Base-by-base conservation (phyloP, 2,113 vertebrate species). In the Leuciscus idus region DNA sequence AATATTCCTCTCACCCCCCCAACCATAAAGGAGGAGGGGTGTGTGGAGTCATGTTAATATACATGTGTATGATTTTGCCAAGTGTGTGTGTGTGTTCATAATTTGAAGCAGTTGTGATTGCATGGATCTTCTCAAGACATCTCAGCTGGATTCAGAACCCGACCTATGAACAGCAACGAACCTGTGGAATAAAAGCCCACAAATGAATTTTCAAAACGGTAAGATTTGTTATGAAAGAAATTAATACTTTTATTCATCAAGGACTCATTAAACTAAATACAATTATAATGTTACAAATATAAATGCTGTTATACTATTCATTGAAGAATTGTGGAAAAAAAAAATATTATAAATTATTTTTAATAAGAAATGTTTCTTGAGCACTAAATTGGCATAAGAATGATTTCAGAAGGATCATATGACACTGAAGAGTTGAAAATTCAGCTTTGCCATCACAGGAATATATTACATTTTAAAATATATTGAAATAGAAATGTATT, bases 161-260 rank as follows among this genome's bases (percentile, higher is more conserved):
- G 94, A 70, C 97, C 96, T 91, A 96, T 96, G 81, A 97, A 97
- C 86, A 97, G 93, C 89, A 98, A 90, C 76, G 95, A 96, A 55
- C 96, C 97, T 98, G 94, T 68, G 88, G 81, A 86, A 30, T 50
- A 59, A 79, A 55, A 62, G 3, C 26, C 17, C 17, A 52, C 48
- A 30, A 1, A 48, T 52, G 1, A 10, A 21, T n/a, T 39, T 7
- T 36, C 12, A 70, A 10, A 70, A 36, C 30, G 19, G 15, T 55
- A 55, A 13, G 1, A 55, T 55, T 21, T 55, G 19, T 57, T 57
- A 21, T 57, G 55, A 57, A 57, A 52, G 13, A 68, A 19, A 66
- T 17, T 1, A 64, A 62, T 62, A 13, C 43, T 52, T 17, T 30
- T 30, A 17, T 66, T 33, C 0, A 33, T 30, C 10, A 68, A 66